Conservation (phyloP, 2,888 invertebrate species). For the Nomada fabriciana region DNA sequence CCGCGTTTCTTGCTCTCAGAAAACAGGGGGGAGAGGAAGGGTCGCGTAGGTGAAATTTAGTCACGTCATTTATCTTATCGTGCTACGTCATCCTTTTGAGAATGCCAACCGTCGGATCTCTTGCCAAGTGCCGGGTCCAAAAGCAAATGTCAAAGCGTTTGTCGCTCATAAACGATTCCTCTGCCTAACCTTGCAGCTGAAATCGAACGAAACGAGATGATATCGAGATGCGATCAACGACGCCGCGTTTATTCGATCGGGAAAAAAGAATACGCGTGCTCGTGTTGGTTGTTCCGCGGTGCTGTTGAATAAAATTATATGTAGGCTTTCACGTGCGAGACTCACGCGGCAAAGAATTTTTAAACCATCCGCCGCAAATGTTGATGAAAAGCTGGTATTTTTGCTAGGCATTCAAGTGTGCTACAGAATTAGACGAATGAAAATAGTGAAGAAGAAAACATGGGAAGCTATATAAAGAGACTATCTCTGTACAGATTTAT, state of each 20-base stretch:
- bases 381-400: no score
- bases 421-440: no score
- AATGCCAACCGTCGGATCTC: conserved; percentile 17
- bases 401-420: no score
- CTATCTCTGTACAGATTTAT: no score
- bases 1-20: neutral
- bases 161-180: no score
- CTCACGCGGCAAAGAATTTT: no score
- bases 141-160: conserved; percentile 8
- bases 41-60: conserved; percentile 51
- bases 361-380: no score
- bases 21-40: conserved; percentile 6
- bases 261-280: neutral
- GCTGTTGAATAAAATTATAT: neutral
- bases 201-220: neutral
- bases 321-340: no score
- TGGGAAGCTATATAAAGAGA: no score
- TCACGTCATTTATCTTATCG: conserved; percentile 57
- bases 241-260: neutral
- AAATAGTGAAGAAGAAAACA: no score
- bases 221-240: neutral
- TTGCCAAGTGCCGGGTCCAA: conserved; percentile 13
- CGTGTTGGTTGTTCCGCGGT: neutral
- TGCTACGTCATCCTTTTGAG: conserved; percentile 47
- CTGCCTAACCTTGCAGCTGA: no score